Percentiles rank a stretch among this genome's conserved stretches.
phyloP scores from a whole-genome alignment of 2,797 vertebrate species.

The Knipowitschia caucasica region DNA sequence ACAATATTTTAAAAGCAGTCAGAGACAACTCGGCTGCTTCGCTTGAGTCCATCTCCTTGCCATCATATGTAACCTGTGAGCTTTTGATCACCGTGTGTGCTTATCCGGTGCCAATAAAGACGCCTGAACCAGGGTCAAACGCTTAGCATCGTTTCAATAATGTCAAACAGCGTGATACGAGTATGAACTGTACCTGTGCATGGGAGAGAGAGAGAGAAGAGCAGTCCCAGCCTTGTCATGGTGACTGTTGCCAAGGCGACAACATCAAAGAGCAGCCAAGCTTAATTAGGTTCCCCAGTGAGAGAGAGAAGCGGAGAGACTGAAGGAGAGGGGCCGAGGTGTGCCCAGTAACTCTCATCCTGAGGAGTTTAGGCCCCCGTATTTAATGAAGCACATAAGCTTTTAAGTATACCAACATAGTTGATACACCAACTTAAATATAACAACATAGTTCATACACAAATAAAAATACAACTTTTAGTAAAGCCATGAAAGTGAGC shows the following conservation, averaged over 20 bases:
- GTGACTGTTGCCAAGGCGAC: constrained; percentile 89
- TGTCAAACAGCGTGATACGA: constrained; percentile 23
- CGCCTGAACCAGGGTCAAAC: constrained; percentile 60
- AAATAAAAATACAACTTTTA: too few species aligned
- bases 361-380: not conserved
- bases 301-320: constrained; percentile 51
- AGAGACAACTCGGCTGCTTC: constrained; percentile 21
- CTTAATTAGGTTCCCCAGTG: constrained; percentile 84
- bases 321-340: constrained; percentile 27
- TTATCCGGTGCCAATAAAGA: constrained; percentile 15
- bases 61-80: constrained; percentile 21
- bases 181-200: constrained; percentile 41
- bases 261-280: constrained; percentile 80
- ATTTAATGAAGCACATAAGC: not conserved
- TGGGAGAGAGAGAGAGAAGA: constrained; percentile 58
- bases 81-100: constrained; percentile 23
- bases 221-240: constrained; percentile 80
- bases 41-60: constrained; percentile 16
- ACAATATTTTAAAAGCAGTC: too few species aligned
- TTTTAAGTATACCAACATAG: too few species aligned
- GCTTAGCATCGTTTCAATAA: constrained; percentile 41
- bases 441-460: too few species aligned
- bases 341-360: constrained; percentile 6
- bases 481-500: too few species aligned
- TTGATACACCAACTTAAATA: too few species aligned